Base-by-base conservation (phyloP, 2,113 vertebrate genomes). In the Phrynocephalus versicolor region DNA sequence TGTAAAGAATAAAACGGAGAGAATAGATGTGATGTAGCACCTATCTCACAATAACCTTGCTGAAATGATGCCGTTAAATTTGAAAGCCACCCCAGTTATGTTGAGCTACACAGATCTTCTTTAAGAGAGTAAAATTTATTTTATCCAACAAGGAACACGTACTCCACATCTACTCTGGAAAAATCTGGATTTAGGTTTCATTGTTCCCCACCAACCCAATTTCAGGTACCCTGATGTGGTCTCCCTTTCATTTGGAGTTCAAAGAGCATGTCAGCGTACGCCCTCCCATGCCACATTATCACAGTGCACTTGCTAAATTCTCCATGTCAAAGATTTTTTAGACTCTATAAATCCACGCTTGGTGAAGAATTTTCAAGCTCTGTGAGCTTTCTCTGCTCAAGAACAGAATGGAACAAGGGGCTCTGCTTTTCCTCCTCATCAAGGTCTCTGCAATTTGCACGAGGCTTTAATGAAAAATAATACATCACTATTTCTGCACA, bases 61-160 rank as follows among this genome's bases (percentile, higher is more conserved):
- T 65, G 21, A 79, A 45, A 87, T 51, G 45, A 3, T 70, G 0
- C 39, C 25, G 3, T 70, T 64, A 87, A 89, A 90, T 65, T 45
- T n/a, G 79, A 37, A n/a, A 80, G 58, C 18, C n/a, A n/a, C 27
- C 21, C 78, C 89, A n/a, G 23, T 77, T 10, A 89, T 13, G 30
- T 79, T 83, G 89, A 51, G 45, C 27, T 67, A 67, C 30, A 67
- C 27, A 67, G 25, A 27, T 67, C 64, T 30, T 10, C 10, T 67
- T 12, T 67, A 67, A 30, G 13, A 35, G 45, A 51, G 45, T 5
- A 51, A 51, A 51, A 51, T 10, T 51, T 51, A 51, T 51, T 51
- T 6, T 51, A 51, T 51, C 45, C 45, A 51, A 12, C 37, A 81
- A 80, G 35, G 37, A 64, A 39, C 23, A 35, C n/a, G 57, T 37